Evolutionary conservation across 2,888 invertebrate genomes (phyloP).

Genomic region (Epirrhoe tristata): DNA sequence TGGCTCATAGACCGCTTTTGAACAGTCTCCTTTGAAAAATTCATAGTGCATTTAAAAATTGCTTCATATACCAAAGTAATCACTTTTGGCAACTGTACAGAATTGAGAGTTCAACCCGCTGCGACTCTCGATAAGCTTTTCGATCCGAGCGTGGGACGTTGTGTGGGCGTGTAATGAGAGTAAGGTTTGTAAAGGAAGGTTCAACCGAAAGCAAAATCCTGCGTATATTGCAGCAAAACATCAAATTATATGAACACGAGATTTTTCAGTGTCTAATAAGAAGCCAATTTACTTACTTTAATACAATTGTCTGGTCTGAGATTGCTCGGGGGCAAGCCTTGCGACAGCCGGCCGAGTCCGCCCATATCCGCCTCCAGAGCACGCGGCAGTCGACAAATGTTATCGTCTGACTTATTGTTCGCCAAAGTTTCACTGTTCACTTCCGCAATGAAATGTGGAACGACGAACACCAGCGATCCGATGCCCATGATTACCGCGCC

Average conservation of each 20-base stretch:
- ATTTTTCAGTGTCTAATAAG: slow-evolving; percentile 5
- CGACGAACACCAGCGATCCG: slow-evolving; percentile 96
- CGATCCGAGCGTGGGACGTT: slow-evolving; percentile 15
- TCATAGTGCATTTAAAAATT: slow-evolving; percentile 16
- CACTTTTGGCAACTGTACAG: slow-evolving; percentile 29
- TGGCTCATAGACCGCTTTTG: too few species aligned
- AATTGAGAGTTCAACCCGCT: slow-evolving; percentile 12
- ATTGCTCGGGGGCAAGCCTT: slow-evolving; percentile 91
- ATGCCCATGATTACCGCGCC: slow-evolving; percentile 97
- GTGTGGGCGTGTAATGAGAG: slow-evolving; percentile 12
- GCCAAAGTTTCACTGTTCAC: slow-evolving; percentile 89
- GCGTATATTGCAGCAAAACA: not conserved
- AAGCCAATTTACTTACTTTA: slow-evolving; percentile 74
- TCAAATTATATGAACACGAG: not conserved
- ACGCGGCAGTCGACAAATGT: slow-evolving; percentile 91
- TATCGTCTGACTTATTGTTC: slow-evolving; percentile 90
- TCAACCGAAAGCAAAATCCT: too few species aligned
- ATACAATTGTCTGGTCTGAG: slow-evolving; percentile 92
- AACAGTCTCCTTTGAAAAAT: too few species aligned
- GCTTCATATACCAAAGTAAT: slow-evolving; percentile 27
- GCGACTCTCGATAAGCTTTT: slow-evolving; percentile 12
- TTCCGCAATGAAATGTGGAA: slow-evolving; percentile 96
- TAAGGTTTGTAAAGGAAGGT: not conserved
- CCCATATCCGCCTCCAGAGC: slow-evolving; percentile 90
- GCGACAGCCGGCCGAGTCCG: slow-evolving; percentile 89